A percentile compares a stretch with the other conserved stretches of the same genome.
Evolutionary conservation across 2,113 vertebrate genomes (phyloP).

Genomic region (Pao palembangensis): DNA sequence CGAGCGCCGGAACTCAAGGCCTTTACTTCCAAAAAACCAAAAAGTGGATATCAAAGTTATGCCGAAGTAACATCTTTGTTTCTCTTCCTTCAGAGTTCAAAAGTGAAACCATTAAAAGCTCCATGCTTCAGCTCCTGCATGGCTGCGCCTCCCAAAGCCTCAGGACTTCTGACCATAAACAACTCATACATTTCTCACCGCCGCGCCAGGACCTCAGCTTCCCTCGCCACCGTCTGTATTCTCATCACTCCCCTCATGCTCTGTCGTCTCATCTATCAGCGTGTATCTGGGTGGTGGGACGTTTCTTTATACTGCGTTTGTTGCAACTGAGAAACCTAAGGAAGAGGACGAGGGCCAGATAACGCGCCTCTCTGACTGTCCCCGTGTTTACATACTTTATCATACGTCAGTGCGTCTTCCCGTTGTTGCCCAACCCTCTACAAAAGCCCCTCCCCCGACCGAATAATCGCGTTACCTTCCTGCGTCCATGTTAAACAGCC

Average conservation of each 20-base stretch:
- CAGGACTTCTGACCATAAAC: constrained; percentile 56
- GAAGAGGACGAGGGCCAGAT: no score
- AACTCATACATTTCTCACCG: constrained; percentile 31
- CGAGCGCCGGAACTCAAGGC: neutral
- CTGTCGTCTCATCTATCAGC: constrained; percentile 45
- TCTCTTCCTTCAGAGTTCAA: constrained; percentile 22
- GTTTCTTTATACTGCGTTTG: no score
- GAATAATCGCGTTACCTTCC: neutral
- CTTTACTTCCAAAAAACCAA: constrained; percentile 27
- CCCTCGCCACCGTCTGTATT: constrained; percentile 25
- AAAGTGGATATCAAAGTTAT: constrained; percentile 9
- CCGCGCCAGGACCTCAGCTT: constrained; percentile 22
- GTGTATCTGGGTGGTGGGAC: constrained; percentile 24
- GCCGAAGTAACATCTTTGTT: constrained; percentile 17
- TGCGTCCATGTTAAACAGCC: constrained; percentile 9
- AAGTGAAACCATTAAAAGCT: constrained; percentile 38
- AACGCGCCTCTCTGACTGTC: no score
- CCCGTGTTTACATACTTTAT: no score
- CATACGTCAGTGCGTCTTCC: constrained; percentile 2
- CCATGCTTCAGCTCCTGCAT: constrained; percentile 26
- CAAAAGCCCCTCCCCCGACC: neutral
- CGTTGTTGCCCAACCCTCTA: constrained; percentile 18
- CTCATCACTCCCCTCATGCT: constrained; percentile 45
- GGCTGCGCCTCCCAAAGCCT: constrained; percentile 40
- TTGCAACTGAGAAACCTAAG: no score